Base-by-base conservation (phyloP, 2,113 vertebrate species). In the Macrotis lagotis region DNA sequence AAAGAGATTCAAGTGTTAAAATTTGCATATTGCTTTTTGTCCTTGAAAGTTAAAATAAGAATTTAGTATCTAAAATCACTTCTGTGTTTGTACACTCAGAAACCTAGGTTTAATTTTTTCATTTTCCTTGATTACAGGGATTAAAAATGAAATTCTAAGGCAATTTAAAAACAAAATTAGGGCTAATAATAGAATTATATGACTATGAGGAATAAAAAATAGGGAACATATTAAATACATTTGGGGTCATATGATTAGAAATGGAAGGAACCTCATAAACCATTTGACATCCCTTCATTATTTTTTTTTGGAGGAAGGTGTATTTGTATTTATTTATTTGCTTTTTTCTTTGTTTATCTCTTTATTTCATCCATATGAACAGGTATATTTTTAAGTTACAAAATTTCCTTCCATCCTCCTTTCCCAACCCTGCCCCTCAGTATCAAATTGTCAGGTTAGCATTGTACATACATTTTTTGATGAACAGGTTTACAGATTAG, bases 1-100 rank as follows among this genome's bases (percentile, higher is more conserved):
- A 66, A 95, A 91, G 3, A 92, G 37, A 89, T 95, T 10, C 10
- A 93, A 9, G 55, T 91, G 16, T 10, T 91, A 14, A 51, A 48
- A 44, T 91, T 95, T 66, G 44, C 2, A 95, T 52, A 94, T 92
- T 74, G 51, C 91, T 8, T 90, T 52, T 94, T 91, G 51, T 19
- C 0, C 95, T 47, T 52, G 47, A 93, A 91, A 22, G 48, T 28
- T 47, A 51, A 91, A 25, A 91, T 52, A 91, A 9, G 51, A 28
- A 48, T 0, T 0, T 92, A 49, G 92, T 53, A 59, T 90, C 44
- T 92, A 66, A 96, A 19, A 8, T 4, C 50, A 90, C 12, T 48
- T 90, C 24, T 22, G 88, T 0, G 0, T 50, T 25, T 59, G 2
- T 37, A 95, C 48, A 48, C 89, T 7, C 89, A 50, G n/a, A 92